Conservation (phyloP, 2,113 vertebrate species). For the Oplegnathus fasciatus region DNA sequence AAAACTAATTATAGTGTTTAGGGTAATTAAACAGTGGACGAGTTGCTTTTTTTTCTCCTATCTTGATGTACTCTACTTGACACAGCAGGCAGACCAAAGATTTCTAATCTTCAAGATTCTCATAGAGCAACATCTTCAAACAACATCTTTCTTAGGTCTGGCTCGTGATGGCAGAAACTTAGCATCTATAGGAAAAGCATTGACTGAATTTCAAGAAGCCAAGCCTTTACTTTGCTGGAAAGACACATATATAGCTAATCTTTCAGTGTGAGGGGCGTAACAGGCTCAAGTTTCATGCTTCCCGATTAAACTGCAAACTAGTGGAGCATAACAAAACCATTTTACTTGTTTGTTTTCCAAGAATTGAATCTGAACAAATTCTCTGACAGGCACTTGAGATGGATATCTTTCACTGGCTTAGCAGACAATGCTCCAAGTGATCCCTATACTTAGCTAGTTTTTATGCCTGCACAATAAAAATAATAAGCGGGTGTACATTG, state of each 20-base stretch:
- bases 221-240: not conserved
- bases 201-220: not conserved
- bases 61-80: not conserved
- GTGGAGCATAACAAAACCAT: not conserved
- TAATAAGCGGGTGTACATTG: not conserved
- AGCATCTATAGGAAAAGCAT: not conserved
- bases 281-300: not conserved
- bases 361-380: not conserved
- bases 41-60: conserved; percentile 7
- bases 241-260: not conserved
- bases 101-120: conserved; percentile 3
- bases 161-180: not conserved
- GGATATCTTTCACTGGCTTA: conserved; percentile 1
- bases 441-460: not conserved
- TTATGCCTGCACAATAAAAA: not conserved
- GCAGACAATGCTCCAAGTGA: not conserved
- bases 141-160: not conserved
- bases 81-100: not conserved
- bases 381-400: not conserved
- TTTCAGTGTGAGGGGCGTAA: not conserved
- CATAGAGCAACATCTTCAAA: conserved; percentile 9
- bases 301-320: not conserved
- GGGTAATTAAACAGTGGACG: not conserved
- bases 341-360: conserved; percentile 1
- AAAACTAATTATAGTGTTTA: not conserved